Evolutionary conservation across 2,797 vertebrate genomes (phyloP).

Genomic region (Uromys caudimaculatus): DNA sequence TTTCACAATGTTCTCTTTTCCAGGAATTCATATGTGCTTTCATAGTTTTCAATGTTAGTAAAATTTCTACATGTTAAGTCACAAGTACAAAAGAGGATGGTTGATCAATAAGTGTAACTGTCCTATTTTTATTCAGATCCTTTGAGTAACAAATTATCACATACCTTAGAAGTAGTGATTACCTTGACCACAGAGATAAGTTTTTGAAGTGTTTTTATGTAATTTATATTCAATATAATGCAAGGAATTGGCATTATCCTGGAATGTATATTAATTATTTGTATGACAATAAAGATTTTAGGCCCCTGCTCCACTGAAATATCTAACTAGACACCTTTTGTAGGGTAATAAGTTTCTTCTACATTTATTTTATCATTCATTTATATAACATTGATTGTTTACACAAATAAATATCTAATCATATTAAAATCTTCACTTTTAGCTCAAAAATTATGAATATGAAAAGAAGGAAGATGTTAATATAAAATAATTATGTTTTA

Average conservation of each 20-base stretch:
- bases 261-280: conserved; percentile 73
- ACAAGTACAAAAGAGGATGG: neutral
- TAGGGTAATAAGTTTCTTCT: conserved; percentile 30
- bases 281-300: conserved; percentile 61
- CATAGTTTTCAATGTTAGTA: neutral
- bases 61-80: conserved; percentile 6
- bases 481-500: conserved; percentile 4
- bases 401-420: conserved; percentile 51
- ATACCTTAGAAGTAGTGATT: conserved; percentile 49
- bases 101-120: conserved; percentile 46
- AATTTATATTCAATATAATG: conserved; percentile 64
- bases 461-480: conserved; percentile 34
- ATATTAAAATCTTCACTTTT: conserved; percentile 51
- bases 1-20: neutral
- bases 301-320: conserved; percentile 28
- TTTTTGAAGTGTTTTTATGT: conserved; percentile 65
- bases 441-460: conserved; percentile 61
- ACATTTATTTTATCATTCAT: conserved; percentile 41
- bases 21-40: neutral
- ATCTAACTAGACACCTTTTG: conserved; percentile 47
- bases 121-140: conserved; percentile 51
- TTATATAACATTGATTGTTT: conserved; percentile 57
- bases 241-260: conserved; percentile 63
- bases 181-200: conserved; percentile 34
- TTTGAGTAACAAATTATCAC: conserved; percentile 54